Percentiles rank a stretch among this genome's conserved stretches.
Evolutionary conservation across 2,113 vertebrate species (phyloP).

Genomic region (Sminthopsis crassicaudata): DNA sequence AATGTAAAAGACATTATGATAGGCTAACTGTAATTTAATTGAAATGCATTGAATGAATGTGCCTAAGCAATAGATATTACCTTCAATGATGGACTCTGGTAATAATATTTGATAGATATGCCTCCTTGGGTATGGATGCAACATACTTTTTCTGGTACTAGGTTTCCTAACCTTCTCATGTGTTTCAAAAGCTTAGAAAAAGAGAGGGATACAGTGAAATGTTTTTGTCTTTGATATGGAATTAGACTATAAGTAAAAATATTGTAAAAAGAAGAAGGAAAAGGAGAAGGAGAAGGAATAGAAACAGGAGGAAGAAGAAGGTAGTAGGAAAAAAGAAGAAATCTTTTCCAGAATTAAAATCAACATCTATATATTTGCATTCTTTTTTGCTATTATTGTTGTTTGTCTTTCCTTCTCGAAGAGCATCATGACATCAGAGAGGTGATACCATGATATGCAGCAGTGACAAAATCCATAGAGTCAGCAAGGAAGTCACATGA

Average conservation of each 20-base stretch:
- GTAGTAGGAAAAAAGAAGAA: neutral
- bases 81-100: neutral
- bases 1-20: neutral
- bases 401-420: too few species aligned
- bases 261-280: neutral
- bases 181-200: neutral
- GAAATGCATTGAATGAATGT: neutral
- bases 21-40: neutral
- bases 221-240: neutral
- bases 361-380: neutral
- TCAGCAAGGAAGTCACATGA: neutral
- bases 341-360: neutral
- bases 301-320: too few species aligned
- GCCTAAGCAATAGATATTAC: neutral
- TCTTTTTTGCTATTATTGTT: neutral
- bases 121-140: neutral
- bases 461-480: neutral
- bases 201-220: neutral
- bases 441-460: too few species aligned
- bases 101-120: neutral
- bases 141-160: neutral
- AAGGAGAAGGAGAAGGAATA: too few species aligned
- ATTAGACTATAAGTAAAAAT: neutral
- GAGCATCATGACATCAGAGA: too few species aligned
- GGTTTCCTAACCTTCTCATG: neutral